A percentile compares a stretch with the other conserved stretches of the same genome.
Conservation (phyloP, 2,113 vertebrate species). For the Aythya baeri region DNA sequence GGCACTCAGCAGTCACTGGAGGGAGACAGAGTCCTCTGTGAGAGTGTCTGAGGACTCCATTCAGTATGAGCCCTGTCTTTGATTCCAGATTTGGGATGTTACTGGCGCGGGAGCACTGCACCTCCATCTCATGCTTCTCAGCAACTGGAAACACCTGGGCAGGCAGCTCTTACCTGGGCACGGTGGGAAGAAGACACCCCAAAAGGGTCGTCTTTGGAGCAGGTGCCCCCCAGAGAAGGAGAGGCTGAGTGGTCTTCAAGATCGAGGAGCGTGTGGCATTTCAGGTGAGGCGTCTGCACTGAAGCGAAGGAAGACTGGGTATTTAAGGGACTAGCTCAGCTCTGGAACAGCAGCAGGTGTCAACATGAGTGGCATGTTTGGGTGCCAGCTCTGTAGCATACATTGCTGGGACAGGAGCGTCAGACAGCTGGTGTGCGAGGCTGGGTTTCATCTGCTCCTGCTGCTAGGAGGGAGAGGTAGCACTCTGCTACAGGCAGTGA, state of each 20-base stretch:
- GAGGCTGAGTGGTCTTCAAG: background rate
- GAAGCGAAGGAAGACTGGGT: background rate
- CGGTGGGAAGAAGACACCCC: background rate
- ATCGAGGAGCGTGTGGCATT: background rate
- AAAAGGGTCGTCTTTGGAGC: background rate
- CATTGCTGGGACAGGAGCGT: background rate
- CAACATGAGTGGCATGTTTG: background rate
- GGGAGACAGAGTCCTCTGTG: conserved; percentile 8
- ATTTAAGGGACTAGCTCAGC: background rate
- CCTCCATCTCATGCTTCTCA: accelerated
- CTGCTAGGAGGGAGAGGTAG: background rate
- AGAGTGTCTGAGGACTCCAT: background rate
- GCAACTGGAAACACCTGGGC: background rate
- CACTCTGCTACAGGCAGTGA: background rate
- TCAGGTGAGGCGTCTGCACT: accelerated
- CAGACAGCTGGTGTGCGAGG: background rate
- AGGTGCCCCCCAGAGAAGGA: background rate
- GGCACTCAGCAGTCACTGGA: background rate
- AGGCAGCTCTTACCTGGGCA: background rate
- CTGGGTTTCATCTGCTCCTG: background rate
- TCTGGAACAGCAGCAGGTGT: background rate
- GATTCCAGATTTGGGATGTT: background rate
- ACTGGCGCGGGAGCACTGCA: accelerated
- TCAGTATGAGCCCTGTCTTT: background rate
- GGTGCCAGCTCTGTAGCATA: background rate